Base-by-base conservation (phyloP, 2,797 vertebrate species). In the Cheirogaleus major region DNA sequence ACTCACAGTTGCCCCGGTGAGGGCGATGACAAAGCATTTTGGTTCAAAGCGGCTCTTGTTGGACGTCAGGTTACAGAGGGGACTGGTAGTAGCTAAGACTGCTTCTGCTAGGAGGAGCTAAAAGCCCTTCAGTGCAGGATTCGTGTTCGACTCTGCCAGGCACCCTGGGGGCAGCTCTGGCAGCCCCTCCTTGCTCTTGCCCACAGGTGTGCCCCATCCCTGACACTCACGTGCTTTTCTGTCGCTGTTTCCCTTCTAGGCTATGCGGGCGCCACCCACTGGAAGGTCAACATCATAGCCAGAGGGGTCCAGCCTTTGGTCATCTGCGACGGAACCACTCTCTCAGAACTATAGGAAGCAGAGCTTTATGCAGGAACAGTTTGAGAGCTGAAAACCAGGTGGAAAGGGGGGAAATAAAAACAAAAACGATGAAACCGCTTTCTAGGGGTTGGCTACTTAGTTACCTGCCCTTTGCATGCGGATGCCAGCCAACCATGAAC, bases 301-400 rank as follows among this genome's bases (percentile, higher is more conserved):
- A 98, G 95, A 97, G 99, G 98, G 73, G 82, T 67, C 15, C 98
- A 99, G 96, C 98, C 99, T 0, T 90, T 81, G 0, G 96, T 99
- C 52, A n/a, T 99, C 94, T 99, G 99, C n/a, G 98, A 98, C 12
- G 99, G 98, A 98, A 98, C 98, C 96, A 96, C 98, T 57, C 91
- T 94, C 81, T 98, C 98, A 96, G 98, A 98, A 63, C 20, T 0
- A 1, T 89, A 96, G 86, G 96, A 95, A 79, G 45, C 61, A 61
- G 75, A 69, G 84, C 93, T 89, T 23, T n/a, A 27, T 84, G 27
- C 93, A 93, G 48, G 30, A 89, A 91, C 95, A 73, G 84, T 96
- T 95, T 61, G 70, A 95, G 95, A 92, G 93, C 97, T 55, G 96
- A 97, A 98, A 76, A 78, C 89, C 80, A 70, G 79, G 80, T 57